phyloP scores from a whole-genome alignment of 2,113 vertebrate genomes.

The Peromyscus maniculatus region DNA sequence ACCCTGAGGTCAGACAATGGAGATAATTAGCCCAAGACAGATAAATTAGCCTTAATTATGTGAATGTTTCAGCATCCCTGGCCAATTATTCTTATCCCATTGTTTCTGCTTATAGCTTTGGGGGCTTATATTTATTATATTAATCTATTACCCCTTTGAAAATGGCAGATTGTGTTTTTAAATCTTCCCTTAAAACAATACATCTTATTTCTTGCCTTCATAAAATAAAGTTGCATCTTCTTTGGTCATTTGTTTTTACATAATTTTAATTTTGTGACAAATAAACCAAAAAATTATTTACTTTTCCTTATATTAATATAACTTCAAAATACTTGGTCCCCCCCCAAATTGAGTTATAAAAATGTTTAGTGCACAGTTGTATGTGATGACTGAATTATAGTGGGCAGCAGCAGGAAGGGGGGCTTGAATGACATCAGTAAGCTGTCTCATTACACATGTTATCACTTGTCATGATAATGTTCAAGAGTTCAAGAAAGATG shows the following conservation, averaged over 20 bases:
- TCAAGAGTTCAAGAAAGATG: slow-evolving; percentile 33
- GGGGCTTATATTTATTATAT: neutral
- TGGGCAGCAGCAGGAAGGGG: neutral
- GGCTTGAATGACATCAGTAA: neutral
- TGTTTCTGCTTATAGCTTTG: neutral
- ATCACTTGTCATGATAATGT: slow-evolving; percentile 31
- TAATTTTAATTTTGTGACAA: neutral
- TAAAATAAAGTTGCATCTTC: neutral
- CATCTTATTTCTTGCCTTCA: neutral
- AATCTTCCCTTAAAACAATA: neutral
- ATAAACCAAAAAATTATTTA: neutral
- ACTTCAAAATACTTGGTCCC: neutral
- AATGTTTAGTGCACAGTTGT: neutral
- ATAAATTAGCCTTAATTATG: slow-evolving; percentile 53
- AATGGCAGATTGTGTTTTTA: neutral
- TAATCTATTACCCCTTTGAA: slow-evolving; percentile 14
- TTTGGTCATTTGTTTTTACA: neutral
- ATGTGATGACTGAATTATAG: neutral
- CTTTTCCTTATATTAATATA: neutral
- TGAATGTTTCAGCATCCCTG: neutral
- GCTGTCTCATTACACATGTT: neutral
- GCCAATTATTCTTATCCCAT: neutral
- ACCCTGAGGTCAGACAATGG: slow-evolving; percentile 28
- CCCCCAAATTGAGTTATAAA: neutral
- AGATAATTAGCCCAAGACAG: slow-evolving; percentile 57